Evolutionary conservation across 2,797 vertebrate genomes (phyloP).

Genomic region (Semaprochilodus insignis): DNA sequence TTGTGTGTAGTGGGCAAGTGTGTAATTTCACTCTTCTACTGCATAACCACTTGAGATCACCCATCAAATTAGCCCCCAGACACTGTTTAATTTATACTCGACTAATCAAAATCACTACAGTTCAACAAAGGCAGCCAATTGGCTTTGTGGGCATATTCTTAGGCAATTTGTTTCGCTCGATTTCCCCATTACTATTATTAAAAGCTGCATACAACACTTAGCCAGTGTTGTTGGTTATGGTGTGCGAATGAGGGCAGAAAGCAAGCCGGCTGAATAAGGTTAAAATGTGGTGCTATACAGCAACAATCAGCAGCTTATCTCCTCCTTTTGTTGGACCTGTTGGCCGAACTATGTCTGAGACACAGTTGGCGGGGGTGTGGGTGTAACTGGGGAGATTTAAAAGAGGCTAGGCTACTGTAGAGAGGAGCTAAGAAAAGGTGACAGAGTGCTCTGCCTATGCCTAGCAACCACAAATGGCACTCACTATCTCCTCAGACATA

Average conservation of each 20-base stretch:
- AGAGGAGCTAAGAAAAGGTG: slow-evolving; percentile 1
- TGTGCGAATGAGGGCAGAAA: neutral
- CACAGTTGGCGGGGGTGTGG: neutral
- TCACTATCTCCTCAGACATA: neutral
- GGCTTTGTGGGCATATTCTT: neutral
- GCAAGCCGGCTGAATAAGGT: neutral
- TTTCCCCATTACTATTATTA: neutral
- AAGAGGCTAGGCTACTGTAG: neutral
- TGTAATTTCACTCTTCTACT: neutral
- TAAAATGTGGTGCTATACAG: neutral
- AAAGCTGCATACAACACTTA: neutral
- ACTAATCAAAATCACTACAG: slow-evolving; percentile 6
- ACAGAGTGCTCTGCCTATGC: neutral
- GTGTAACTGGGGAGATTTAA: neutral
- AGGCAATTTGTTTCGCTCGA: neutral
- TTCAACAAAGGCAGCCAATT: neutral
- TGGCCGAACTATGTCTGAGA: slow-evolving; percentile 1
- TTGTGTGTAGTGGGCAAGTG: neutral
- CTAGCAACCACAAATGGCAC: slow-evolving; percentile 10
- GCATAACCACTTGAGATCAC: neutral
- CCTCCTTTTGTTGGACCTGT: neutral
- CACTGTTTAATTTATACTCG: neutral
- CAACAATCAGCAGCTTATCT: neutral
- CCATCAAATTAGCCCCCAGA: neutral
- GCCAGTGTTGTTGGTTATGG: slow-evolving; percentile 11